These are phyloP conservation scores for Caenorhabditis brenneri DNA, from an alignment of 1,140 invertebrate species.

Conservation along the genomic window DNA sequence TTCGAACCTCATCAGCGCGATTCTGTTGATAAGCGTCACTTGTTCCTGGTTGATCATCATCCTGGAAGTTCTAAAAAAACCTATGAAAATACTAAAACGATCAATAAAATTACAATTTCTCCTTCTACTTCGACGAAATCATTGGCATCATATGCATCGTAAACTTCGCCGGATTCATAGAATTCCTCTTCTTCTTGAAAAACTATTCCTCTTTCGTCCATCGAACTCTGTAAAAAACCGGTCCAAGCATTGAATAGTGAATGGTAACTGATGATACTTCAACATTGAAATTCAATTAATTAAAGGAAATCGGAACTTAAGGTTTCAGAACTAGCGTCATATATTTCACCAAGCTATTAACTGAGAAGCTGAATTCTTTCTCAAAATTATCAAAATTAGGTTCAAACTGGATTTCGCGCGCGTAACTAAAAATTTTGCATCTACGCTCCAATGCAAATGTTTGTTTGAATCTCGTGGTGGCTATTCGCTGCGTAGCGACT, in stretches of 20 bases:
- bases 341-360: too few relatives aligned
- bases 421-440: not conserved
- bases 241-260: not conserved
- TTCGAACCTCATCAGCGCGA: not conserved
- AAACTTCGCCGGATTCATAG: not conserved
- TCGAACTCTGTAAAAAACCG: not conserved
- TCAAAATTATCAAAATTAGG: too few relatives aligned
- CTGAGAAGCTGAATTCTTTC: too few relatives aligned
- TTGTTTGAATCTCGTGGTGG: not conserved
- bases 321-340: too few relatives aligned
- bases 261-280: too few relatives aligned
- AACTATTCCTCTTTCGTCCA: not conserved
- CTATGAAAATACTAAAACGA: too few relatives aligned
- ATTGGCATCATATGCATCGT: not conserved
- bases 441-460: not conserved
- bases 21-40: not conserved
- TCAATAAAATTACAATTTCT: not conserved
- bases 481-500: slow-evolving; percentile 2
- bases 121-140: slow-evolving; percentile 9
- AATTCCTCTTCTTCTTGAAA: not conserved
- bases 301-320: too few relatives aligned
- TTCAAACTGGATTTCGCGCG: not conserved
- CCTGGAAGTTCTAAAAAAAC: not conserved
- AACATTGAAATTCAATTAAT: too few relatives aligned
- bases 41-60: not conserved